Evolutionary conservation across 1,140 invertebrate genomes (phyloP), one percentile per base, ranked within the genome.

Genomic region (Zaprionus nigranus): DNA sequence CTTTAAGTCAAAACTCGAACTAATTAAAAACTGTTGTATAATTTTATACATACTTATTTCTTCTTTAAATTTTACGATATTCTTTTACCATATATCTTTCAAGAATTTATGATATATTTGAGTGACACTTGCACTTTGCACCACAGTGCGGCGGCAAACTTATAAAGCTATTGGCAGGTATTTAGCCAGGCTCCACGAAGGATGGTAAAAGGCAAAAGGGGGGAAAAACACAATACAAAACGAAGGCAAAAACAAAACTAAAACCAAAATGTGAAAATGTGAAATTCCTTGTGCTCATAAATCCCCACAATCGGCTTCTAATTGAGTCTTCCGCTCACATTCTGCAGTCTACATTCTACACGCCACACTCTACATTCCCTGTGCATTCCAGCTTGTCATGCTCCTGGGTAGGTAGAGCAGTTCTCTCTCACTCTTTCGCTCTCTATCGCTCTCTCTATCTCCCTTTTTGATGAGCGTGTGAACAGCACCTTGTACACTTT

Each of bases 121-220:
- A 1, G 34, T 36, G n/a, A 6, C 5, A 43, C 15, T 7, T 43
- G 38, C 34, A 36, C 9, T 38, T 38, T 7, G 40, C 46, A 24
- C 46, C 46, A 51, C 46, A 12, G 46, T 61, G 26, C 54, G 78
- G 68, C 85, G 81, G 84, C 75, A 67, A 77, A 79, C 72, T 79
- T 90, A 72, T 82, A 80, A 90, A 77, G 79, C 81, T 79, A 90
- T 90, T 90, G 85, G 81, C 85, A 90, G 85, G 68, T 90, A 90
- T 90, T 90, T 90, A 90, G 78, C 68, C 70, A 28, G 66, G 69
- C 56, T 54, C 11, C 34, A 20, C 49, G n/a, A 64, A 54, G 24
- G 17, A 38, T n/a, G 30, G 0, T 9, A 5, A 34, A 64, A 56
- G 54, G 12, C 46, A 59, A 53, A 30, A 30, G 15, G 15, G 17